These are phyloP conservation scores for Mellilla xanthometata DNA, from an alignment of 2,888 invertebrate genomes.

Conservation along the genomic window DNA sequence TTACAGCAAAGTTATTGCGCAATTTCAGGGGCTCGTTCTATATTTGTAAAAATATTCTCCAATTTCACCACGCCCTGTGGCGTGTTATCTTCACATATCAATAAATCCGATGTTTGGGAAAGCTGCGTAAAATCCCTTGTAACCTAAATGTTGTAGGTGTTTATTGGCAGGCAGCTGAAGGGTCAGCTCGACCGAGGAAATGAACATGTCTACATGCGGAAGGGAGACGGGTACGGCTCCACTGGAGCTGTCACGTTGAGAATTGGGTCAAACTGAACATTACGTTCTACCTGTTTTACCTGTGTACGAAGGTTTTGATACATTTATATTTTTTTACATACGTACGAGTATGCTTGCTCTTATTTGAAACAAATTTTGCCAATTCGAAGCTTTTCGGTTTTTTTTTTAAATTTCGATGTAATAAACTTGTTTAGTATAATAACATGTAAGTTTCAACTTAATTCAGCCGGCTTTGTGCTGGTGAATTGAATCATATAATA, in stretches of 20 bases:
- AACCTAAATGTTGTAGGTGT: slow-evolving; percentile 10
- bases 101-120: slow-evolving; percentile 4
- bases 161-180: slow-evolving; percentile 36
- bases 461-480: no score
- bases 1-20: slow-evolving; percentile 4
- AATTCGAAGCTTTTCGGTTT: no score
- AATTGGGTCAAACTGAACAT: slow-evolving; percentile 33
- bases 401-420: no score
- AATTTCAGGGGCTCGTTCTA: slow-evolving; percentile 4
- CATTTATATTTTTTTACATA: no score
- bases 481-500: no score
- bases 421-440: no score
- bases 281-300: no score
- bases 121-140: slow-evolving; percentile 7
- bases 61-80: slow-evolving; percentile 2
- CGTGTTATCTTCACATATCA: slow-evolving; percentile 4
- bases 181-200: slow-evolving; percentile 47
- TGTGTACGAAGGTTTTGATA: no score
- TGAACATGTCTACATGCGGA: slow-evolving; percentile 47
- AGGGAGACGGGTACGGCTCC: slow-evolving; percentile 32
- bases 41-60: slow-evolving; percentile 3
- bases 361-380: no score
- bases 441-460: no score
- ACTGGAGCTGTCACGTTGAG: slow-evolving; percentile 36
- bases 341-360: no score